These are phyloP conservation scores for Dastarcus helophoroides DNA, from an alignment of 2,888 invertebrate genomes.

Conservation along the genomic window DNA sequence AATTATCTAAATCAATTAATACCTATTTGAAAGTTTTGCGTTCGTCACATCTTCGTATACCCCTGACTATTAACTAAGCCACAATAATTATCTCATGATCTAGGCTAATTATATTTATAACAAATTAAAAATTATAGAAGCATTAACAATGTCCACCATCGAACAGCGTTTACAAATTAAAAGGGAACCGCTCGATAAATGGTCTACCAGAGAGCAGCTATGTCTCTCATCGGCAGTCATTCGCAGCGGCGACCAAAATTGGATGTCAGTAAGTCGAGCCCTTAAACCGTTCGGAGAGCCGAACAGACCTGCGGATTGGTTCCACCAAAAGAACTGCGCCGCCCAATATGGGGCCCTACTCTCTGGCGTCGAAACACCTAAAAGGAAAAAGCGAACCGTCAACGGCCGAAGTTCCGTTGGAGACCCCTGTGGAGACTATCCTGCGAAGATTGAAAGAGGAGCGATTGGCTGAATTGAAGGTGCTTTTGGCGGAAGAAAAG, in stretches of 20 bases:
- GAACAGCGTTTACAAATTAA: constrained; percentile 44
- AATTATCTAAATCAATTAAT: no score
- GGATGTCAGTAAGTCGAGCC: constrained; percentile 78
- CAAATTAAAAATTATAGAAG: no score
- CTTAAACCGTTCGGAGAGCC: constrained; percentile 67
- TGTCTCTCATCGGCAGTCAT: constrained; percentile 78
- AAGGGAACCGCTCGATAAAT: constrained; percentile 65
- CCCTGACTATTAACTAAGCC: no score
- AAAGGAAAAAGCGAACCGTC: constrained; percentile 68
- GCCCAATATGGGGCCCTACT: constrained; percentile 75
- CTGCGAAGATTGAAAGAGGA: constrained; percentile 67
- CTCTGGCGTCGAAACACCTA: constrained; percentile 74
- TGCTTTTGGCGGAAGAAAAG: constrained; percentile 56
- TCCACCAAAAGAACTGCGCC: constrained; percentile 83
- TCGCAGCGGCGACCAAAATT: constrained; percentile 80
- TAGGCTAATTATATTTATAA: no score
- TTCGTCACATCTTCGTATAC: no score
- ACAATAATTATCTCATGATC: no score
- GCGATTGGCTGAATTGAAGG: constrained; percentile 64
- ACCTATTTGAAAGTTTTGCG: no score
- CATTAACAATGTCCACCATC: constrained; percentile 29
- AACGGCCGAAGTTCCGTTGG: constrained; percentile 39
- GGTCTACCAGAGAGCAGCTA: constrained; percentile 76
- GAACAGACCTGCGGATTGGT: constrained; percentile 73
- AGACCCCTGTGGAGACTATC: constrained; percentile 70